Base-by-base conservation (phyloP, 2,797 vertebrate species). In the Anabas testudineus region DNA sequence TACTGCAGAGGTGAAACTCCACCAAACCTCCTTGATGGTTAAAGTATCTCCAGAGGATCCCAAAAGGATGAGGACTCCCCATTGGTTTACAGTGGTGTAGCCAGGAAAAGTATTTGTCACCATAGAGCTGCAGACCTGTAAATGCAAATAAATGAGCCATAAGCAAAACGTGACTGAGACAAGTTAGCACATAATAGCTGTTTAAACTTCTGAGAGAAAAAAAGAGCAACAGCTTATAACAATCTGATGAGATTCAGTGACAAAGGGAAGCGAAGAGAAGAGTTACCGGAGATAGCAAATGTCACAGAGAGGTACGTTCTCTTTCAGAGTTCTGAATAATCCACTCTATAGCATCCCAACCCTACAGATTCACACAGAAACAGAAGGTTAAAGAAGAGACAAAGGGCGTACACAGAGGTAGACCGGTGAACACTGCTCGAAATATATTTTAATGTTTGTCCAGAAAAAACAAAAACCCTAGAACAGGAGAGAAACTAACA, bases 321-420 rank as follows among this genome's bases (percentile, higher is more conserved):
- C 94, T 91, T 90, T 98, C 96, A 74, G 97, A 95, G 93, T 99
- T 97, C 86, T 99, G 95, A 93, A 99, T 99, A 92, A 99, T 97
- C 97, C 98, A 99, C 88, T 99, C 98, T 90, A 99, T 98, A 82
- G 98, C 97, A 90, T 98, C 97, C 97, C 98, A 99, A 74, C 98
- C 97, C 97, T 99, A 88, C 81, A 95, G 90, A 86, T 78, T 93
- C 81, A 95, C 78, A 95, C 82, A 94, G 88, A 92, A 52, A 82
- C 32, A 72, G 39, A 47, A 30, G 42, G 36, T 74, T 48, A 78
- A 47, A 73, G 62, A 54, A 12, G 14, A 82, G 42, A 18, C 37
- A 41, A 4, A 41, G 15, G 34, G 14, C 46, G 37, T 1, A 28
- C 26, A 28, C 37, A 19, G 30, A 21, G n/a, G 28, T 2, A 51